Evolutionary conservation across 2,888 invertebrate genomes (phyloP).

Genomic region (Chamaedrilus cognettii): DNA sequence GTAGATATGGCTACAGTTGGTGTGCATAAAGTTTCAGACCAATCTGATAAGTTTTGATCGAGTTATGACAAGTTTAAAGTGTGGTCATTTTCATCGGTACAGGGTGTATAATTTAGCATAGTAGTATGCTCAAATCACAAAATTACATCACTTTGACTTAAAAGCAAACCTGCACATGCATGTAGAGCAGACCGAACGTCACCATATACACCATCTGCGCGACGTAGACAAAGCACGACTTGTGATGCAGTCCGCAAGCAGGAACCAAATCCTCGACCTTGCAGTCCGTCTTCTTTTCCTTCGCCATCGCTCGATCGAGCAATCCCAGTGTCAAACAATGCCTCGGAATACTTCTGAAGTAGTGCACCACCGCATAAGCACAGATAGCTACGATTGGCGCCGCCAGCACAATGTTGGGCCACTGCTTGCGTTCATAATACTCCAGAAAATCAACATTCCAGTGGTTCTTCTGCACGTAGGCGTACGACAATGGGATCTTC

Average conservation of each 20-base stretch:
- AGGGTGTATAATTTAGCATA: no score
- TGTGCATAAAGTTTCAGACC: no score
- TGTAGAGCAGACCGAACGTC: conserved; percentile 76
- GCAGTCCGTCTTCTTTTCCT: conserved; percentile 34
- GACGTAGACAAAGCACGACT: conserved; percentile 63
- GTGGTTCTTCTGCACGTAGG: conserved; percentile 85
- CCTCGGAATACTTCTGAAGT: conserved; percentile 36
- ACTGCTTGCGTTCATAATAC: conserved; percentile 83
- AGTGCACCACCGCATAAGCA: conserved; percentile 38
- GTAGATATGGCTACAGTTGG: no score
- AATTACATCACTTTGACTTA: no score
- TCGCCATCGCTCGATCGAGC: conserved; percentile 40
- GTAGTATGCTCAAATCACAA: no score
- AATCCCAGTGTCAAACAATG: conserved; percentile 42
- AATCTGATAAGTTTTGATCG: no score
- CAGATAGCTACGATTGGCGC: conserved; percentile 67
- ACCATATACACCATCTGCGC: conserved; percentile 75
- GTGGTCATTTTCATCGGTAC: no score
- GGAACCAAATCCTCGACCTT: conserved; percentile 18
- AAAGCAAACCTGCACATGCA: conserved; percentile 79
- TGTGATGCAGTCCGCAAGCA: conserved; percentile 28
- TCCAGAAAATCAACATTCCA: conserved; percentile 91
- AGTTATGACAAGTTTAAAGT: no score
- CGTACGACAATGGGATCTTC: conserved; percentile 71
- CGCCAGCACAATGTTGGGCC: conserved; percentile 93